Evolutionary conservation across 2,888 invertebrate species (phyloP), one percentile per base, ranked within the genome.

Genomic region (Eustalomyia histrio): DNA sequence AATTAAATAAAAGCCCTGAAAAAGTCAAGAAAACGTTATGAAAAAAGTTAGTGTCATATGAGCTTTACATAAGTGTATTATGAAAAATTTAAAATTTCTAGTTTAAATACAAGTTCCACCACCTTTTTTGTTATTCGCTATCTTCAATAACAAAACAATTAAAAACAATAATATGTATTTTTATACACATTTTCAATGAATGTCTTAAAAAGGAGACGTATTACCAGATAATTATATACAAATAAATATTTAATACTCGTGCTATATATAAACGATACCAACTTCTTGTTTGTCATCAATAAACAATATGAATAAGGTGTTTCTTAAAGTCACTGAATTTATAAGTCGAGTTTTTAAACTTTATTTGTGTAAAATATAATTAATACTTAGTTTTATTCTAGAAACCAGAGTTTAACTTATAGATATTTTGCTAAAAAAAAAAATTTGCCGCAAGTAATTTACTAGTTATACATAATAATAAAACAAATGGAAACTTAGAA

Each of bases 331-430:
- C 43, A 47, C 17, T 29, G 63, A 63, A 43, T 55, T 39, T 12
- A 18, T 0, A 72, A 72, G 64, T 63, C 29, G 55, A 63, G 14
- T 72, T 72, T 39, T 39, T 6, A 29, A 29, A 18, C 57, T 55
- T 55, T 29, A 29, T 29, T 29, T 69, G 10, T 18, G 14, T n/a
- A 17, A 29, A 57, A 57, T 21, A 65, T 8, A 39, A 4, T 43
- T 63, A 61, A 16, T 6, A 29, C 7, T 43, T 10, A 18, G 29
- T n/a, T n/a, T n/a, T n/a, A 17, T 35, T 18, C 21, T 61, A 60
- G 50, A 58, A n/a, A 35, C 10, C 29, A 55, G n/a, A 53, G 4
- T 5, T 14, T 71, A 57, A 21, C 47, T 21, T 21, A 0, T 17
- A 12, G 10, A 64, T 57, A 29, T 14, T 29, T 4, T 3, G 6